Evolutionary conservation across 2,888 invertebrate genomes (phyloP), one percentile per base, ranked within the genome.

Genomic region (Marasmarcha lunaedactyla): DNA sequence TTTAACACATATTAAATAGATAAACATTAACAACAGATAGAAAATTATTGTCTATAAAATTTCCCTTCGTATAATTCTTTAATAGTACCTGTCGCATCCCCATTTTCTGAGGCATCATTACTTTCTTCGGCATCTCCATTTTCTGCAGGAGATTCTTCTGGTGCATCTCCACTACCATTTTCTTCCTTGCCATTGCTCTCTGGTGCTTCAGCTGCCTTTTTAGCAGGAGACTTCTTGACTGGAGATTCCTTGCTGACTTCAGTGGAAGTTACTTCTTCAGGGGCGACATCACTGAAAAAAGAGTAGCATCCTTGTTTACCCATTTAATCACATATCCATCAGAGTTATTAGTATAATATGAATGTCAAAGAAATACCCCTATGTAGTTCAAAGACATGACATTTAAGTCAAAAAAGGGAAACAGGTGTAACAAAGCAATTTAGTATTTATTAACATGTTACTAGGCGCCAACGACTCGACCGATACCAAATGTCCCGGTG

Each of bases 101-200:
- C 83, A 38, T 81, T 83, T 46, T 83, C 81, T 37, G 68, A 70
- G 46, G 78, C 81, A 41, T 79, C 83, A 46, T 81, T 81, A 66
- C 79, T 81, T 41, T 83, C 81, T n/a, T 76, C 79, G 0, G 61
- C 68, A 42, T 71, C 72, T 1, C 79, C 78, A 33, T 81, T 81
- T 49, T 78, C 79, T 1, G 71, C 70, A 1, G 73, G 69, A 2
- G 65, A 55, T 12, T 77, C 76, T 35, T 72, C 71, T 0, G 66
- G 55, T 1, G 65, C 70, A 27, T 72, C 77, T 11, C 69, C 74
- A 12, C 68, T 73, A 35, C 78, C 78, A 41, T 81, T 81, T 51
- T 79, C 72, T 44, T 67, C 73, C 45, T 78, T 79, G 51, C 85
- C 85, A 46, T 84, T 85, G 54, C 84, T 84, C 50, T 83, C 79